These are phyloP conservation scores for Leiothrix lutea DNA, from an alignment of 2,113 vertebrate genomes.

Conservation along the genomic window DNA sequence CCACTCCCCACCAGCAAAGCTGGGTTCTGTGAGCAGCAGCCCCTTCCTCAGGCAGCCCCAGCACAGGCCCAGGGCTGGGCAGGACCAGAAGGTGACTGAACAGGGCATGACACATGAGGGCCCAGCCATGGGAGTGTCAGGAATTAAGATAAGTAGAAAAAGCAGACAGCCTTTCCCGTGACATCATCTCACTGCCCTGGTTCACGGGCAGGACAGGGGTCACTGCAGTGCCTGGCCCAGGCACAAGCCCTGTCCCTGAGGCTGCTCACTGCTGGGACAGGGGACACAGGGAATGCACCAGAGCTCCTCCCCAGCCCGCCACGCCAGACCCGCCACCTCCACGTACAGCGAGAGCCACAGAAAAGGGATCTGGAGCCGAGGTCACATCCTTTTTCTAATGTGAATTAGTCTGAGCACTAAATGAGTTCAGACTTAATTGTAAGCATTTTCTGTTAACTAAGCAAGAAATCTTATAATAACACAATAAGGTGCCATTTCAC, in stretches of 20 bases:
- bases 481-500: constrained; percentile 62
- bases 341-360: not conserved
- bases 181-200: not conserved
- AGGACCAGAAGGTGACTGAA: not conserved
- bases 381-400: constrained; percentile 58
- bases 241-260: not conserved
- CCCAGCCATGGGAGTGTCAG: not conserved
- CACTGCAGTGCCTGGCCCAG: not conserved
- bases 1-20: not conserved
- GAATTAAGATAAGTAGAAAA: not conserved
- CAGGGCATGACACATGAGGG: not conserved
- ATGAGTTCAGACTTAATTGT: constrained; percentile 61
- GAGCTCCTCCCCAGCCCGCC: not conserved
- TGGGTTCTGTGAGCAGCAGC: not conserved
- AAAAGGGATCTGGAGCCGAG: constrained; percentile 8
- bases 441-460: constrained; percentile 62
- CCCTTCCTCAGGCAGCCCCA: not conserved
- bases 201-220: not conserved
- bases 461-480: constrained; percentile 65
- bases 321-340: not conserved
- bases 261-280: not conserved
- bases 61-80: not conserved
- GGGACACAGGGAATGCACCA: not conserved
- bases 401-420: constrained; percentile 53
- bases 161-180: not conserved